These are phyloP conservation scores for Selenia dentaria DNA, from an alignment of 2,888 invertebrate genomes.

Conservation along the genomic window DNA sequence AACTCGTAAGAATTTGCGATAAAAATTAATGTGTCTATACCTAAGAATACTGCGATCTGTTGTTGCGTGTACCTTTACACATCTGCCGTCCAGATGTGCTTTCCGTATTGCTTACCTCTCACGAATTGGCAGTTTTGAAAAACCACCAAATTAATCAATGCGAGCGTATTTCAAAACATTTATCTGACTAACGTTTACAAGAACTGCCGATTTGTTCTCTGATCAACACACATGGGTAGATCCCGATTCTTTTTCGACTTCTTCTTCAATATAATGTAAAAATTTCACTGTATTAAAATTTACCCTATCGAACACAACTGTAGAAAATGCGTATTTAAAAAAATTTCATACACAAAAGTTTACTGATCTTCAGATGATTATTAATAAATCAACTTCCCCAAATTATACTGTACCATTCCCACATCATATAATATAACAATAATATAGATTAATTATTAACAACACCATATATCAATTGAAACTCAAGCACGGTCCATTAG, in stretches of 20 bases:
- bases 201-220: conserved; percentile 75
- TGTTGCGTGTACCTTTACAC: conserved; percentile 80
- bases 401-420: conserved; percentile 41
- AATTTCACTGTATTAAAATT: conserved; percentile 20
- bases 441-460: conserved; percentile 24
- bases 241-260: conserved; percentile 64
- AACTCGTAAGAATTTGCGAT: conserved; percentile 90
- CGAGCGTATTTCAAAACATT: no score
- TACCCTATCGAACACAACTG: conserved; percentile 22
- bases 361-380: no score
- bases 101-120: conserved; percentile 71
- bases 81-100: conserved; percentile 82
- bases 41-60: conserved; percentile 74
- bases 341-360: no score
- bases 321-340: conserved; percentile 1
- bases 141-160: conserved; percentile 23
- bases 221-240: conserved; percentile 57
- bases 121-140: conserved; percentile 75
- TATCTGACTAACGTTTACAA: conserved; percentile 35
- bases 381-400: no score
- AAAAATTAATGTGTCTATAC: conserved; percentile 76
- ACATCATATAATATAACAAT: conserved; percentile 22
- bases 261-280: conserved; percentile 39
- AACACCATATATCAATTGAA: conserved; percentile 26
- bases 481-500: conserved; percentile 30